These are phyloP conservation scores for Sicus ferrugineus DNA, from an alignment of 2,888 invertebrate species.

Conservation along the genomic window DNA sequence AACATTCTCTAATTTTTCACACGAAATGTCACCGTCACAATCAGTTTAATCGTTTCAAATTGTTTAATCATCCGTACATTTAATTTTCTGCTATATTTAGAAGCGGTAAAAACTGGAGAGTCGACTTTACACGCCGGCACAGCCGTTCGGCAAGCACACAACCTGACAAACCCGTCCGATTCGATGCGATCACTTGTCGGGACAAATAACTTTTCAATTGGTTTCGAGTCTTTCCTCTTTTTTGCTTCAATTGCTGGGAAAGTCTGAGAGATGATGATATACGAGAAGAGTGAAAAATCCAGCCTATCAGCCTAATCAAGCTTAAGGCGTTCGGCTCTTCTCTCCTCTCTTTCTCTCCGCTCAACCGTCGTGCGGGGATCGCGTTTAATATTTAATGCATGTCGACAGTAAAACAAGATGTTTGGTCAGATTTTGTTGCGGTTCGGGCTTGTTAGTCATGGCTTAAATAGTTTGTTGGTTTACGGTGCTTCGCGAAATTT, in stretches of 20 bases:
- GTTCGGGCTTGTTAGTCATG: not conserved
- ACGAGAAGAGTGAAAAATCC: not conserved
- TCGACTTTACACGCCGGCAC: not conserved
- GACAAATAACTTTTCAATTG: constrained; percentile 7
- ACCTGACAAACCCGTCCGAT: not conserved
- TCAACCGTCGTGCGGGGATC: not conserved
- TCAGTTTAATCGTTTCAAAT: not conserved
- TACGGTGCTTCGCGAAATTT: too few species aligned
- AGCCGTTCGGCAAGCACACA: not conserved
- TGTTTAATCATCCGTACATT: constrained; percentile 6
- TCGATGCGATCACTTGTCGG: too few species aligned
- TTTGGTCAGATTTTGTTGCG: not conserved
- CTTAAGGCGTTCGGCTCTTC: not conserved
- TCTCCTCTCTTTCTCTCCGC: not conserved
- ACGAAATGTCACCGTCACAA: not conserved
- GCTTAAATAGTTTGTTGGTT: not conserved
- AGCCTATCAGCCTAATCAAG: not conserved
- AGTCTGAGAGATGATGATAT: not conserved
- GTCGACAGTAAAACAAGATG: not conserved
- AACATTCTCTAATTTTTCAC: too few species aligned
- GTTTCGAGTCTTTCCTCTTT: not conserved
- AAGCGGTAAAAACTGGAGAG: constrained; percentile 13
- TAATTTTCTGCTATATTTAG: not conserved
- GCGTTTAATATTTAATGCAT: not conserved
- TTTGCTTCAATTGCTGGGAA: constrained; percentile 1